These are phyloP conservation scores for Venusia cambrica DNA, from an alignment of 2,888 invertebrate genomes.

Conservation along the genomic window DNA sequence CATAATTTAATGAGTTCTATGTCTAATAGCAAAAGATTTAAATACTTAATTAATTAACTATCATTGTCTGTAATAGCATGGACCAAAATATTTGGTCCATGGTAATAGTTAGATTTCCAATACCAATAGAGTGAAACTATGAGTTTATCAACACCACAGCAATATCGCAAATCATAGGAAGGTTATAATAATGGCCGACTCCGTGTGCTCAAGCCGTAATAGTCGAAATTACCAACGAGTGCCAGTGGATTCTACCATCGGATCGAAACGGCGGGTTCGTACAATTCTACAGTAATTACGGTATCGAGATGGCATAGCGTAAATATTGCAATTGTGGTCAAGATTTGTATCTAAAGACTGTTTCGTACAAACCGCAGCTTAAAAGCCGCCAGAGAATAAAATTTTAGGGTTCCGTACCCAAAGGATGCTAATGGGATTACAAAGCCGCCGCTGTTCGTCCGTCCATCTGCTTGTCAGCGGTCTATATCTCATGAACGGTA, in stretches of 20 bases:
- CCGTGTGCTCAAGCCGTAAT: constrained; percentile 40
- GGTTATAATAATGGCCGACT: constrained; percentile 29
- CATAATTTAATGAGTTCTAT: no score
- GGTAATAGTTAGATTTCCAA: no score
- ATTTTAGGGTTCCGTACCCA: no score
- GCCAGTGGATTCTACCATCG: constrained; percentile 18
- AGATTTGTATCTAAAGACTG: constrained; percentile 24
- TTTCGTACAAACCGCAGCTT: no score
- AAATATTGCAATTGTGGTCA: constrained; percentile 17
- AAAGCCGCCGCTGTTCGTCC: no score
- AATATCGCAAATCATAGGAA: constrained; percentile 30
- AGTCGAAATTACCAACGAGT: constrained; percentile 32
- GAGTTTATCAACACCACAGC: constrained; percentile 32
- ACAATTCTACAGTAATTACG: constrained; percentile 26
- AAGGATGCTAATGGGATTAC: constrained; percentile 13
- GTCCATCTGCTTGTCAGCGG: no score
- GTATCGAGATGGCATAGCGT: constrained; percentile 25
- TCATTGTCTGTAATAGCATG: no score
- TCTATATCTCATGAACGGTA: no score
- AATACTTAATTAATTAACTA: no score
- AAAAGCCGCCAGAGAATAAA: no score
- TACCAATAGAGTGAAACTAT: constrained; percentile 25
- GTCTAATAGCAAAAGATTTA: no score
- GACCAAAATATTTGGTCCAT: no score
- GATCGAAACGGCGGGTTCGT: constrained; percentile 25